phyloP scores from a whole-genome alignment of 2,797 vertebrate species.

The Salarias fasciatus region DNA sequence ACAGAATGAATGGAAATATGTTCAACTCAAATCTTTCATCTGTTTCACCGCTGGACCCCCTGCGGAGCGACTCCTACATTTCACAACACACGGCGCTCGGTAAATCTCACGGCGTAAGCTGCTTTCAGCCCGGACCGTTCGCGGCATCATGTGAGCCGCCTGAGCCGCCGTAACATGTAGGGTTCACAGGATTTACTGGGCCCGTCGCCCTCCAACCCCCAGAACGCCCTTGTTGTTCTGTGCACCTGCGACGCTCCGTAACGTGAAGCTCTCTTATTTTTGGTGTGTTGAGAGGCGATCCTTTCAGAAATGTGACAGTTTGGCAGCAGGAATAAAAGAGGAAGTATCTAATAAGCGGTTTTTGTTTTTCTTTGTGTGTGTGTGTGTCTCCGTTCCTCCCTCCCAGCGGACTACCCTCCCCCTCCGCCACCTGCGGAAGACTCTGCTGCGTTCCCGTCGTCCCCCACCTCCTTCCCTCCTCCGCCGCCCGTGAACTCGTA shows the following conservation, averaged over 20 bases:
- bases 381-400: slow-evolving; percentile 35
- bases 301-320: slow-evolving; percentile 50
- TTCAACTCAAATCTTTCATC: too few species aligned
- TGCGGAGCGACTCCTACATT: too few species aligned
- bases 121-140: neutral
- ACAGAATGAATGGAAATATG: too few species aligned
- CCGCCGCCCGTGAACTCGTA: slow-evolving; percentile 85
- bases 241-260: neutral
- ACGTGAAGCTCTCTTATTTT: neutral
- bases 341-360: slow-evolving; percentile 59
- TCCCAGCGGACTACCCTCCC: slow-evolving; percentile 86
- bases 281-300: slow-evolving; percentile 1
- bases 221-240: neutral
- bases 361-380: slow-evolving; percentile 45
- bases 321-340: slow-evolving; percentile 44
- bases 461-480: slow-evolving; percentile 82
- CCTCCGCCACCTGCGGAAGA: slow-evolving; percentile 90
- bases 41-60: too few species aligned
- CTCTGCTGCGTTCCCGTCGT: slow-evolving; percentile 69
- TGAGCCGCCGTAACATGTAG: neutral
- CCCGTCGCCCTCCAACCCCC: neutral
- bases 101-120: too few species aligned
- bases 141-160: neutral
- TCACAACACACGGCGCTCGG: too few species aligned
- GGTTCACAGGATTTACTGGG: too few species aligned